Conservation (phyloP, 1,140 invertebrate genomes). For the Akabosia matsudoensis region DNA sequence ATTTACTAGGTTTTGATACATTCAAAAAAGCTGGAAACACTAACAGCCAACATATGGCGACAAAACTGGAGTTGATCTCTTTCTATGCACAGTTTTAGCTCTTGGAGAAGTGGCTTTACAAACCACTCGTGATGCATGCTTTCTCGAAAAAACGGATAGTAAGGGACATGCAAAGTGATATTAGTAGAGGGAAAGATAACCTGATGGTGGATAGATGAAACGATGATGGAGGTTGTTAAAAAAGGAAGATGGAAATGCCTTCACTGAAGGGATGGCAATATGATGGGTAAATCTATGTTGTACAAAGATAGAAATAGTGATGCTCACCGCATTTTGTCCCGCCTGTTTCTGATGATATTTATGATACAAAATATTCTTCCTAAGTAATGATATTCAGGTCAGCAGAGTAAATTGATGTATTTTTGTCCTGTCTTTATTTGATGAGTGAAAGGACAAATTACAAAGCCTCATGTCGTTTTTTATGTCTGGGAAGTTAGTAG, state of each 20-base stretch:
- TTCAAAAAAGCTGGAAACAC: conserved; percentile 23
- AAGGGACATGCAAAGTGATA: background rate
- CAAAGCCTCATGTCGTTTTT: too few species aligned
- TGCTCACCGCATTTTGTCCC: background rate
- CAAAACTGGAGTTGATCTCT: conserved; percentile 24
- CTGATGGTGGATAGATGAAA: background rate
- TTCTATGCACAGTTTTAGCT: too few species aligned
- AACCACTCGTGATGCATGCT: background rate
- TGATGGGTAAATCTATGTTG: background rate
- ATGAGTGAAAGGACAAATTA: too few species aligned
- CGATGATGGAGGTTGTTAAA: background rate
- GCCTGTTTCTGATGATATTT: conserved; percentile 13
- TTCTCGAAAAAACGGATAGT: background rate
- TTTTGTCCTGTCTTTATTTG: too few species aligned
- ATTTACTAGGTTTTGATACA: background rate
- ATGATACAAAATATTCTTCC: background rate
- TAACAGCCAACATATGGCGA: conserved; percentile 44
- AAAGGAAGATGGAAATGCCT: too few species aligned
- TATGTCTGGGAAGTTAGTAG: too few species aligned
- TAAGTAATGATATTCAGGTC: background rate
- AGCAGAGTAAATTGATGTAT: background rate
- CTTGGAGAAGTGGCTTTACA: too few species aligned
- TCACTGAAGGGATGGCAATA: background rate
- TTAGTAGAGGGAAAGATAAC: background rate
- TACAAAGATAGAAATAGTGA: background rate